Conservation (phyloP, 53 echinoderm and acorn worm species). For the Hippasteria phrygiana region DNA sequence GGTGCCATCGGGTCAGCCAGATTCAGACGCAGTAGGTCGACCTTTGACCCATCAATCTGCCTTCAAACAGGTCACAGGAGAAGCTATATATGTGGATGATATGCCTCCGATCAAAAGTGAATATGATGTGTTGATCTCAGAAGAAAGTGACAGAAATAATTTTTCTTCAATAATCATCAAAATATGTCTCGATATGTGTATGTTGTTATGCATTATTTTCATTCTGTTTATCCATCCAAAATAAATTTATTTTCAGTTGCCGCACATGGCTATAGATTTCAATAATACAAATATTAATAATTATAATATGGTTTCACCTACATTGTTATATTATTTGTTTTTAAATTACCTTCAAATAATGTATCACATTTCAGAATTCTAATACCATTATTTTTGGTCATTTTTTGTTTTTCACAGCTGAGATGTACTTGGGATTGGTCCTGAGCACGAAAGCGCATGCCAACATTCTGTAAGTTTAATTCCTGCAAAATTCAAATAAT, state of each 20-base stretch:
- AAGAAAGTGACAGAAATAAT: too few species aligned
- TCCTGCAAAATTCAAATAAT: too few species aligned
- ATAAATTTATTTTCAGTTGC: too few species aligned
- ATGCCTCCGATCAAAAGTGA: constrained; percentile 77
- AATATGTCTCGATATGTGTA: too few species aligned
- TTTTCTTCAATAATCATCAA: too few species aligned
- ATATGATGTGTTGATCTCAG: not conserved
- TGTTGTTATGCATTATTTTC: too few species aligned
- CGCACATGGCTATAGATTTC: too few species aligned
- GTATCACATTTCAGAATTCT: not conserved
- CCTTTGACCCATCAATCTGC: constrained; percentile 85
- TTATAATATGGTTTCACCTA: not conserved
- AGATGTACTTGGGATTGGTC: constrained; percentile 80
- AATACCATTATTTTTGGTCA: not conserved
- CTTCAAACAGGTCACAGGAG: constrained; percentile 90
- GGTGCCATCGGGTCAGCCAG: constrained; percentile 79
- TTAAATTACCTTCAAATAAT: too few species aligned
- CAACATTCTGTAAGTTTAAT: constrained; percentile 79
- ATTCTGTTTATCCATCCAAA: too few species aligned
- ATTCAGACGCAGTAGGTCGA: constrained; percentile 86
- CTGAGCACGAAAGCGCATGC: constrained; percentile 79
- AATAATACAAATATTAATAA: not conserved
- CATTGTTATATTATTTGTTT: too few species aligned
- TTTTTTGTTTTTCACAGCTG: constrained; percentile 62
- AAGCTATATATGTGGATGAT: constrained; percentile 94